These are phyloP conservation scores for Danio choprae DNA, from an alignment of 2,797 vertebrate genomes.

Conservation along the genomic window DNA sequence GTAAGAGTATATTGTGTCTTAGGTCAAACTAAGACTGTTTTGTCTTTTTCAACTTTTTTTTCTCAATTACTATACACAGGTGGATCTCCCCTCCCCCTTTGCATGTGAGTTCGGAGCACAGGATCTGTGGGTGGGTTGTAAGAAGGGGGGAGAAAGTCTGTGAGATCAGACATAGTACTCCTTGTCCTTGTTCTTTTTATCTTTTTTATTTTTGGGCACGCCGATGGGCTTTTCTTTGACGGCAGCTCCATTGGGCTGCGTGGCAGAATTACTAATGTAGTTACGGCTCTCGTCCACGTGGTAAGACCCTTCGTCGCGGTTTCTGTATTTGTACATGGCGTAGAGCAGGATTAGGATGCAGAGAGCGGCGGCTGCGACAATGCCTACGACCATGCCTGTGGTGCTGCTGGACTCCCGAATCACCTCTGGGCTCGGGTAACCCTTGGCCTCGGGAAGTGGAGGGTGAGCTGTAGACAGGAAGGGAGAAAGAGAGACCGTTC, in stretches of 20 bases:
- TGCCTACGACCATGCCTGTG: constrained; percentile 98
- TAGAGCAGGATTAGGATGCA: constrained; percentile 99
- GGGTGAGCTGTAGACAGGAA: constrained; percentile 70
- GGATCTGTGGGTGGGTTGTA: constrained; percentile 41
- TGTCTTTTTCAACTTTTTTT: constrained; percentile 67
- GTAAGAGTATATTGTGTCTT: constrained; percentile 87
- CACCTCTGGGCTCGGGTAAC: constrained; percentile 90
- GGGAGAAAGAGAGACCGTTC: constrained; percentile 16
- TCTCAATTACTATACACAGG: constrained; percentile 66
- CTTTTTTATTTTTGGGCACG: constrained; percentile 96
- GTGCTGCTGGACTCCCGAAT: constrained; percentile 98
- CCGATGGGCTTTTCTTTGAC: constrained; percentile 97
- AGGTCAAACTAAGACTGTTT: constrained; percentile 87
- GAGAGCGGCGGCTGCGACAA: constrained; percentile 94
- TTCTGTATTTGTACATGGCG: constrained; percentile 99
- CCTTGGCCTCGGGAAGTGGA: constrained; percentile 85
- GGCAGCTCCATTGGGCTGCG: constrained; percentile 96
- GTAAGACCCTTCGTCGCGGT: constrained; percentile 98
- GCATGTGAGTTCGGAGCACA: constrained; percentile 52
- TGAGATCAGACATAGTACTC: constrained; percentile 97
- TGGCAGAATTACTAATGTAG: constrained; percentile 99
- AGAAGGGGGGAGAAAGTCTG: constrained; percentile 43
- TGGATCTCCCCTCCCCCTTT: constrained; percentile 54
- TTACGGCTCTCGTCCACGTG: constrained; percentile 99
- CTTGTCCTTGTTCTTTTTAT: constrained; percentile 99